Base-by-base conservation (phyloP, 2,888 invertebrate species). In the Tupiocoris notatus region DNA sequence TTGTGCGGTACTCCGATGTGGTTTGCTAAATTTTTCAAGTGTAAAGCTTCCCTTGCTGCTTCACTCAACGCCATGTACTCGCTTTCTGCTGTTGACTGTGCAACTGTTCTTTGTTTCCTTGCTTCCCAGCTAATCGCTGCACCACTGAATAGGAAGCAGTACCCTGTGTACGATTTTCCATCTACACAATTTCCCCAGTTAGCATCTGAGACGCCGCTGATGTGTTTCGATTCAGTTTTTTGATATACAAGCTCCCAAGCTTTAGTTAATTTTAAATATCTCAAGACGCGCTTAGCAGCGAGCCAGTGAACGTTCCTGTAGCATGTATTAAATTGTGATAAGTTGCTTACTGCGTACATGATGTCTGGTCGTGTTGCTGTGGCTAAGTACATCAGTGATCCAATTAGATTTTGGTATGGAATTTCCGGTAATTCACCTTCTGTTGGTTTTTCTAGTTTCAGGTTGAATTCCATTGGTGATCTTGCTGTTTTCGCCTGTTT, bases 371-470 rank as follows among this genome's bases (percentile, higher is more conserved):
- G 67, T 18, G 62, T 77, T 24, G 54, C 3, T 7, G 58, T 61
- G 2, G 67, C 68, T 20, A 77, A 23, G 59, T 77, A 77, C 57
- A 56, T 67, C 7, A 76, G 70, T 20, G 68, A 65, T n/a, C 73
- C 81, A 79, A 79, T 80, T 81, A 79, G 80, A 39, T 25, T 66
- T 25, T 66, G 66, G 54, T 64, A 64, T 22, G 64, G 64, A n/a
- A 17, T 6, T 7, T 64, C 22, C n/a, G 24, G 21, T 7, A 23
- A n/a, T 6, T 64, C 6, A 6, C 24, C 64, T 6, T 20, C n/a
- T 20, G n/a, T 7, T 3, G 59, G 20, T 18, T 18, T 17, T 59
- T 59, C 20, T 59, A 59, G 16, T 59, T 16, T 3, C 2, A 39
- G 39, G 12, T 59, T 59, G 6, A 23, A 18, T 64, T 64, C 64